Evolutionary conservation across 2,888 invertebrate genomes (phyloP).

Genomic region (Plebejus anna): DNA sequence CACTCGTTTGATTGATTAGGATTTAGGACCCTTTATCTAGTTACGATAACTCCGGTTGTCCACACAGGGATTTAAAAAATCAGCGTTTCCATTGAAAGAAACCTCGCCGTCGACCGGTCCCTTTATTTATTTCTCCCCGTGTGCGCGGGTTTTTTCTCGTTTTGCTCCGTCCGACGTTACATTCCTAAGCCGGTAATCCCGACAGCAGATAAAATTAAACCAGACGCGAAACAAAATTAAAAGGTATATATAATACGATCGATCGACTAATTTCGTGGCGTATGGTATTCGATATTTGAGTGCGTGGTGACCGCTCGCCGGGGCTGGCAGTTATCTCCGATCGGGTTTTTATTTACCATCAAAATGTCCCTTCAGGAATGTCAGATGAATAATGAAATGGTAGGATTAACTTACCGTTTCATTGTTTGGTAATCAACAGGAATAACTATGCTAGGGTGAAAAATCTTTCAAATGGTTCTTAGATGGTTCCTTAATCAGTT

Average conservation of each 20-base stretch:
- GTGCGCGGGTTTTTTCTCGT: conserved; percentile 72
- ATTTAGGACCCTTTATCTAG: conserved; percentile 58
- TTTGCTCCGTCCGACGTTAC: conserved; percentile 68
- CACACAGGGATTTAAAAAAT: conserved; percentile 51
- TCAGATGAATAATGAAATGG: conserved; percentile 11
- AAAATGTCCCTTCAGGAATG: not conserved
- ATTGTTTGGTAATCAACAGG: not conserved
- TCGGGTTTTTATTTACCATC: conserved; percentile 34
- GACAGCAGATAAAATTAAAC: conserved; percentile 79
- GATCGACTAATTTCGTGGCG: conserved; percentile 75
- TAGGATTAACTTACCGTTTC: not conserved
- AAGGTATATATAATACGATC: conserved; percentile 72
- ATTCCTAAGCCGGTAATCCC: conserved; percentile 79
- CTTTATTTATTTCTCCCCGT: conserved; percentile 75
- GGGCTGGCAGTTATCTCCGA: conserved; percentile 46
- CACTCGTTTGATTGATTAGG: conserved; percentile 65
- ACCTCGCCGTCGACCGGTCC: conserved; percentile 69
- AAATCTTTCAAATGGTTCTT: not conserved
- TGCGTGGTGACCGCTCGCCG: conserved; percentile 48
- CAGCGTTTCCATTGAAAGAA: conserved; percentile 70
- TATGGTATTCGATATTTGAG: conserved; percentile 61
- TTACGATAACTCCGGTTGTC: conserved; percentile 26
- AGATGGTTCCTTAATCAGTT: not conserved
- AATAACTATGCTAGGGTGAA: not conserved
- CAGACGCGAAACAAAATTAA: conserved; percentile 80